Percentiles rank a stretch among this genome's conserved stretches.
Conservation (phyloP, 2,113 vertebrate species). For the Crotalus tigris region DNA sequence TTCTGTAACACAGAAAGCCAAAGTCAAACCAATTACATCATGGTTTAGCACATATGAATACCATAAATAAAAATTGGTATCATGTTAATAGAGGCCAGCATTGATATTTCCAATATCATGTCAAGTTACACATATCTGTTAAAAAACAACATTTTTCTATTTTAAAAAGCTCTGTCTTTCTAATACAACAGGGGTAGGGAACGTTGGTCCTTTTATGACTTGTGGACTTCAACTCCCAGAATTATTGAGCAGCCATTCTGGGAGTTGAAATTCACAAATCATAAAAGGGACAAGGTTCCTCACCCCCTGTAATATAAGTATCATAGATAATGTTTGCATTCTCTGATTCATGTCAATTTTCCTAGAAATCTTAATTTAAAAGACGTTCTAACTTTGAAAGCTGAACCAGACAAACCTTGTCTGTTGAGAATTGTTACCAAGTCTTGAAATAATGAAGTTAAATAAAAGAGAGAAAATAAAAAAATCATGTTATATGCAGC, state of each 20-base stretch:
- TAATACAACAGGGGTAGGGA: neutral
- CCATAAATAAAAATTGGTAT: neutral
- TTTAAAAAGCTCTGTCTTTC: neutral
- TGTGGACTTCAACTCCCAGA: neutral
- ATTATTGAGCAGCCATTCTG: no score
- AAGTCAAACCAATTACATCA: no score
- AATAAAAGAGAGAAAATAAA: conserved; percentile 58
- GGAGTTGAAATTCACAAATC: no score
- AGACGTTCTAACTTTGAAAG: neutral
- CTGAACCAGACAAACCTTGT: conserved; percentile 13
- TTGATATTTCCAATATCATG: neutral
- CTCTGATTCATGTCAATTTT: conserved; percentile 12
- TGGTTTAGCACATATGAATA: neutral
- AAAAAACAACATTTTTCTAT: neutral
- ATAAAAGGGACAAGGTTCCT: neutral
- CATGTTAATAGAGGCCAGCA: neutral
- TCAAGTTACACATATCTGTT: neutral
- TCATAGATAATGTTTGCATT: conserved; percentile 20
- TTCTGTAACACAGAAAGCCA: no score
- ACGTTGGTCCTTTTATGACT: neutral
- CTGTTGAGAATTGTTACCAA: conserved; percentile 36
- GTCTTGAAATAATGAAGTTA: conserved; percentile 39
- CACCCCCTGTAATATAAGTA: neutral
- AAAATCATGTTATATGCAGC: conserved; percentile 62
- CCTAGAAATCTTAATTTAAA: neutral